These are phyloP conservation scores for Embiotoca jacksoni DNA, from an alignment of 2,113 vertebrate genomes.

Conservation along the genomic window DNA sequence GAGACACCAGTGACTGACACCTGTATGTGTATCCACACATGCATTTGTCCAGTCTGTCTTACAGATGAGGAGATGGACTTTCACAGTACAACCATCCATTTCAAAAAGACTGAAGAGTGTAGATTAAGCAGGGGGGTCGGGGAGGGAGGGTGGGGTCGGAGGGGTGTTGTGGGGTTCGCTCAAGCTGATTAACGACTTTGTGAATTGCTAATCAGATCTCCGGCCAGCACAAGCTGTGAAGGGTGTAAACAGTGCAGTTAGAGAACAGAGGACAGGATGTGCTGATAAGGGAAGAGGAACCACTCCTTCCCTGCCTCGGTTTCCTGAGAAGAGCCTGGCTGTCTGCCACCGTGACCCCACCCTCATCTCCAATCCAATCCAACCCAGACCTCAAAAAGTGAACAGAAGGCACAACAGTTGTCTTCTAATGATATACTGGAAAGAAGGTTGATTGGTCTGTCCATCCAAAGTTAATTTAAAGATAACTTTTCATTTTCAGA, in stretches of 20 bases:
- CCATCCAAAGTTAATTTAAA: no score
- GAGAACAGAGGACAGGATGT: conserved; percentile 53
- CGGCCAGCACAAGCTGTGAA: conserved; percentile 15
- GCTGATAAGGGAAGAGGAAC: conserved; percentile 73
- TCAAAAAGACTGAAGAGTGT: background rate
- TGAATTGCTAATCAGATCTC: conserved; percentile 43
- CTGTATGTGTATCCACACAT: background rate
- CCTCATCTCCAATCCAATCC: background rate
- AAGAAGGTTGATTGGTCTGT: no score
- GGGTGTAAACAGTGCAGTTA: conserved; percentile 36
- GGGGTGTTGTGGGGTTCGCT: background rate
- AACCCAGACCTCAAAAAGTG: no score
- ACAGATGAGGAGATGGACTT: conserved; percentile 35
- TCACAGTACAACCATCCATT: conserved; percentile 6
- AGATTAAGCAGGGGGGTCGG: conserved; percentile 9
- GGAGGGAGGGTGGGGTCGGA: background rate
- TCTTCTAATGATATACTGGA: no score
- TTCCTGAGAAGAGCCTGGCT: conserved; percentile 73
- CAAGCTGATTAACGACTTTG: conserved; percentile 26
- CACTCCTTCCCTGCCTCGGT: conserved; percentile 60
- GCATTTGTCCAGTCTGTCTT: conserved; percentile 19
- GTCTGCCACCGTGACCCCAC: conserved; percentile 43
- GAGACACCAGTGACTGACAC: background rate
- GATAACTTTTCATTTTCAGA: no score
- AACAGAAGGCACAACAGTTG: no score